These are phyloP conservation scores for Rana temporaria DNA, from an alignment of 2,113 vertebrate species.

Conservation along the genomic window DNA sequence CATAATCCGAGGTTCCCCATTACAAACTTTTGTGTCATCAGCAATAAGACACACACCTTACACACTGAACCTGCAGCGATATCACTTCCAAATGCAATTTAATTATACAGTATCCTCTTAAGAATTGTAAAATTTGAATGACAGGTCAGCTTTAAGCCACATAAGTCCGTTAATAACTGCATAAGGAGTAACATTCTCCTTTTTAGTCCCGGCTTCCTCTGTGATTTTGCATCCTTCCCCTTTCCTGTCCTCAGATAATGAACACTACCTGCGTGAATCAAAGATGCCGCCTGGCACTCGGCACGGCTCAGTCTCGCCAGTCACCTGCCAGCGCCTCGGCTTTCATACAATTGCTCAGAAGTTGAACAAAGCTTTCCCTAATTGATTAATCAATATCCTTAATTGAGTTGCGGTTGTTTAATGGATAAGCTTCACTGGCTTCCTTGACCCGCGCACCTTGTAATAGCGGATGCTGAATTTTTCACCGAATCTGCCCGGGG, in stretches of 20 bases:
- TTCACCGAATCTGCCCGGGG: background rate
- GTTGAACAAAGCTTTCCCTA: conserved; percentile 60
- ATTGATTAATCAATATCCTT: conserved; percentile 72
- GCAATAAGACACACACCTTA: no score
- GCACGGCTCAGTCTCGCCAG: background rate
- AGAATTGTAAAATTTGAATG: no score
- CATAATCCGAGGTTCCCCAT: no score
- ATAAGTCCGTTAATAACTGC: no score
- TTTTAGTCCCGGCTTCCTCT: background rate
- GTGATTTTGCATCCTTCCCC: background rate
- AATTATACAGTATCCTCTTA: no score
- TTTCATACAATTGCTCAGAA: conserved; percentile 59
- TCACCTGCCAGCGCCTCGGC: conserved; percentile 46
- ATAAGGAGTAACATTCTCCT: no score
- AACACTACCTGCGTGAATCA: background rate
- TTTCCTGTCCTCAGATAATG: background rate
- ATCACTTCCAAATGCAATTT: no score
- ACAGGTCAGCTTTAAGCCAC: no score
- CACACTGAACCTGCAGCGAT: no score
- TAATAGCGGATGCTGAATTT: conserved; percentile 31
- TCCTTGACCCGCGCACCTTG: conserved; percentile 50
- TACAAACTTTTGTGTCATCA: no score
- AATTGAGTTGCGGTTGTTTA: conserved; percentile 66
- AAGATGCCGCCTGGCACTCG: conserved; percentile 6
- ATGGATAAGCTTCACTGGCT: conserved; percentile 18